These are phyloP conservation scores for Gonocerus acuteangulatus DNA, from an alignment of 2,888 invertebrate genomes.

Conservation along the genomic window DNA sequence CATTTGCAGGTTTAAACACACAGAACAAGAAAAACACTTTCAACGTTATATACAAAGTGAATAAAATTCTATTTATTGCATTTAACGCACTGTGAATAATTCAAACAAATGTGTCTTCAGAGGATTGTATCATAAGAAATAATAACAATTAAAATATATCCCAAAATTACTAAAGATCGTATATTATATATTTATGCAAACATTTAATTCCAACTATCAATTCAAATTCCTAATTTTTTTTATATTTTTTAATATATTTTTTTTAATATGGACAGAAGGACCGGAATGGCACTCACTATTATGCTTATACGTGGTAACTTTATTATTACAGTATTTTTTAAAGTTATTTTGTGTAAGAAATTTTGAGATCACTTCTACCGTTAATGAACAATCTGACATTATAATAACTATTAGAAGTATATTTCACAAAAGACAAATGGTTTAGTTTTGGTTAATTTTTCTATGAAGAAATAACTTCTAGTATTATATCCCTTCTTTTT, in stretches of 20 bases:
- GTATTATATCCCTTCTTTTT: too few relatives aligned
- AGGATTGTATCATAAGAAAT: too few relatives aligned
- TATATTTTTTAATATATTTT: not conserved
- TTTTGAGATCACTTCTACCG: conserved; percentile 12
- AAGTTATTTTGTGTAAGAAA: not conserved
- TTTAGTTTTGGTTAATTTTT: too few relatives aligned
- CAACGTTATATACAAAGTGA: not conserved
- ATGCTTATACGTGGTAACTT: conserved; percentile 15
- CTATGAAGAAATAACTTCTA: too few relatives aligned
- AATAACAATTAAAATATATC: too few relatives aligned
- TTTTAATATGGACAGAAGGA: conserved; percentile 6
- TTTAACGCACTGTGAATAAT: not conserved
- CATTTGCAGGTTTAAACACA: not conserved
- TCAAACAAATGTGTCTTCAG: not conserved
- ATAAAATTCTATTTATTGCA: not conserved
- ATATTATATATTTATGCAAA: too few relatives aligned
- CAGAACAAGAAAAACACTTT: conserved; percentile 3
- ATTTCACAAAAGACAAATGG: too few relatives aligned
- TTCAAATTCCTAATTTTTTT: too few relatives aligned
- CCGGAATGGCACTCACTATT: conserved; percentile 21
- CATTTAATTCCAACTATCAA: too few relatives aligned
- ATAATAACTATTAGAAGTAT: not conserved
- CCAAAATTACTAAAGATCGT: too few relatives aligned
- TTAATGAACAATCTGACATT: not conserved
- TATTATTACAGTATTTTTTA: not conserved